phyloP scores from a whole-genome alignment of 2,888 invertebrate genomes.

The Drosophila pegasa region DNA sequence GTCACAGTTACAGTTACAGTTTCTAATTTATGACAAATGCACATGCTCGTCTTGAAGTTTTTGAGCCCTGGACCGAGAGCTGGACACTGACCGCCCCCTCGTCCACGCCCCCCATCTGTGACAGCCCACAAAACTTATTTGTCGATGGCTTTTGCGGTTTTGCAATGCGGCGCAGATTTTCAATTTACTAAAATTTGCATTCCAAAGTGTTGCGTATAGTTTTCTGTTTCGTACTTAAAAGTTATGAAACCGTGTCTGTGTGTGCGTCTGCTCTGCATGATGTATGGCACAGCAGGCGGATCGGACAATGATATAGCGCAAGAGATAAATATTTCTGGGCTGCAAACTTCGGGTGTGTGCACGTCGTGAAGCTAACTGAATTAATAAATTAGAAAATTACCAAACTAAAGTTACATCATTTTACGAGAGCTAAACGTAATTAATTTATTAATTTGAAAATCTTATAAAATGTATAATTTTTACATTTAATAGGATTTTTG shows the following conservation, averaged over 20 bases:
- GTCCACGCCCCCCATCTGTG: not conserved
- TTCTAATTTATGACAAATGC: constrained; percentile 80
- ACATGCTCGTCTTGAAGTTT: constrained; percentile 74
- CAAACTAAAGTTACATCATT: not conserved
- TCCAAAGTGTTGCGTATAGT: constrained; percentile 58
- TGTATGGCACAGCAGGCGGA: constrained; percentile 52
- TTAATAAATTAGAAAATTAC: constrained; percentile 1
- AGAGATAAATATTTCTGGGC: not conserved
- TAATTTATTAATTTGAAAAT: too few relatives aligned
- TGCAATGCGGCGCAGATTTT: constrained; percentile 61
- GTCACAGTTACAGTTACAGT: constrained; percentile 73
- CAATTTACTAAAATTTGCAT: constrained; percentile 77
- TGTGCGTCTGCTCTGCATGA: constrained; percentile 44
- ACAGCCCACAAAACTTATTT: constrained; percentile 57
- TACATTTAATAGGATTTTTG: too few relatives aligned
- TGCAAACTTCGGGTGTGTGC: not conserved
- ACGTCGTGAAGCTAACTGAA: too few relatives aligned
- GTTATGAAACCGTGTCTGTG: constrained; percentile 30
- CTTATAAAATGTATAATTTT: too few relatives aligned
- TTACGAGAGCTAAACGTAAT: too few relatives aligned
- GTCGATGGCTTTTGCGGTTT: constrained; percentile 67
- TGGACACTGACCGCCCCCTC: constrained; percentile 26
- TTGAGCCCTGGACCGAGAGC: constrained; percentile 22
- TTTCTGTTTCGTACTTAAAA: constrained; percentile 36
- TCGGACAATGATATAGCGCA: constrained; percentile 3